Evolutionary conservation across 2,113 vertebrate species (phyloP), one percentile per base, ranked within the genome.

Genomic region (Paedocypris sp.): DNA sequence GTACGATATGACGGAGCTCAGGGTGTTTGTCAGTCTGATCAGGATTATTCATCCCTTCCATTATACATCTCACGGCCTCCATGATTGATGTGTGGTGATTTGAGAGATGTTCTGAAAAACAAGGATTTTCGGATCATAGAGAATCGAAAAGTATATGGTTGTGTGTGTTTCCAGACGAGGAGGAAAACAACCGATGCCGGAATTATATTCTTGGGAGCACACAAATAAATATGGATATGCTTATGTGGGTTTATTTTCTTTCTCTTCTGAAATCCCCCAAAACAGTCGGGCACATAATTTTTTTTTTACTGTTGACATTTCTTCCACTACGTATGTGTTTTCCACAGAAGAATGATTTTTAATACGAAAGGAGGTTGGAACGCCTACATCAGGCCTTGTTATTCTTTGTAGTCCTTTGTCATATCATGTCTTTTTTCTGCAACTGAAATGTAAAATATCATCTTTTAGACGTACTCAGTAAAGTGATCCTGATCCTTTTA

Each of bases 1-100:
- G 39, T 61, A 33, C 9, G 19, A 38, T 31, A 67, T 52, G 46
- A 8, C 2, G 16, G 59, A 72, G 69, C n/a, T 72, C 77, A 75
- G 13, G 6, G 11, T 66, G 65, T 69, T 71, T 49, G 13, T 47
- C 15, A 60, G 51, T 65, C 22, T 60, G 20, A 11, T 33, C 50
- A 33, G 32, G 15, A 19, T 11, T 53, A 41, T 57, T 23, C 25
- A 29, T 39, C 22, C 25, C 9, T 32, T 18, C 12, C 10, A 47
- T 22, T 19, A 16, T 25, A 6, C 10, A 19, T 60, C 26, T 29
- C 10, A 36, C 26, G 13, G 43, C 12, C 32, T 46, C n/a, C 15
- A 25, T 39, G 35, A 18, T n/a, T n/a, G n/a, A n/a, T n/a, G n/a
- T n/a, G 28, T 18, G 32, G 19, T 19, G 28, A 15, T 51, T 19